Base-by-base conservation (phyloP, 1,140 invertebrate genomes). In the Drosophila eugracilis region DNA sequence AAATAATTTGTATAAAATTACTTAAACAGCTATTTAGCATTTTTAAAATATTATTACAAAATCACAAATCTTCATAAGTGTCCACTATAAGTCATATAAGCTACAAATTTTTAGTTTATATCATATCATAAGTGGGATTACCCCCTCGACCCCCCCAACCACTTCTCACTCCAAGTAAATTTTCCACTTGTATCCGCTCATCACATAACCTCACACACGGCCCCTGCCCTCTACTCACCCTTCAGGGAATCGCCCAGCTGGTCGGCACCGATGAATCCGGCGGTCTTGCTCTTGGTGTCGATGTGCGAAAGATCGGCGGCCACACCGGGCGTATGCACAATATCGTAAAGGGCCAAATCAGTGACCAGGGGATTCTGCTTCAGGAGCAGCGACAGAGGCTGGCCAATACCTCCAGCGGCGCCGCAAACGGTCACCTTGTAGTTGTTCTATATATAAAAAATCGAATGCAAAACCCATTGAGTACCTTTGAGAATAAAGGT, bases 291-390 rank as follows among this genome's bases (percentile, higher is more conserved):
- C 28, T 93, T 93, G 17, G 97, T 98, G 80, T 99, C 96, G 89
- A 99, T 99, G 92, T 99, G 99, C 14, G 98, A 99, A 12, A 99
- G 94, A 94, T 99, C 99, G 67, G 98, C 97, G 60, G 98, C 98
- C 14, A 99, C 98, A 73, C 99, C 99, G 58, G 97, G 96, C 36
- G 98, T 99, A 86, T 99, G 96, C 0, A 98, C 97, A 92, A 99
- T 96, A 94, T 99, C 99, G 89, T 98, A 99, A 1, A 99, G 93
- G 0, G 95, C 94, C 58, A 99, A 93, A 78, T 97, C 94, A 12
- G 94, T 95, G 14, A 99, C 94, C 36, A 97, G 91, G 42, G 97
- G 95, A 66, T 96, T 97, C 79, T 97, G 94, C 93, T 99, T 99
- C 54, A 99, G 92, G n/a, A 99, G 94, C 36, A 99, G 93, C 7